phyloP scores from a whole-genome alignment of 2,113 vertebrate species.

The Aegotheles bennettii region DNA sequence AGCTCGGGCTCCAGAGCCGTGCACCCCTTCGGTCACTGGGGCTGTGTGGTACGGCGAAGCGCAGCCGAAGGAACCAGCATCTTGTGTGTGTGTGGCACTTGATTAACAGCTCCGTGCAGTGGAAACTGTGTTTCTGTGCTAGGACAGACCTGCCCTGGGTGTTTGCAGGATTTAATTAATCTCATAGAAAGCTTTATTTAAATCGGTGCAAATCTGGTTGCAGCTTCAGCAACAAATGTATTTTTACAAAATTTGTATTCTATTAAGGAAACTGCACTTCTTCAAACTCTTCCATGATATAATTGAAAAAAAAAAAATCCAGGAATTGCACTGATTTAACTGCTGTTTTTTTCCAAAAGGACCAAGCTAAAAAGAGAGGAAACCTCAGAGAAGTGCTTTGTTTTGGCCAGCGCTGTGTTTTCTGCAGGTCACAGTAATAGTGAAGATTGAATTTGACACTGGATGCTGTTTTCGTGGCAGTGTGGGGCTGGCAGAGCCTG shows the following conservation, averaged over 20 bases:
- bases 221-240: neutral
- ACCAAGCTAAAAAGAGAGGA: neutral
- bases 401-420: neutral
- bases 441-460: neutral
- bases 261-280: neutral
- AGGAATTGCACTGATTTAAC: neutral
- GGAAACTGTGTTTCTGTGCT: neutral
- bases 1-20: accelerated
- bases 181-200: neutral
- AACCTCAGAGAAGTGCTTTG: neutral
- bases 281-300: neutral
- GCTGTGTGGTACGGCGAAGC: neutral
- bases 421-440: neutral
- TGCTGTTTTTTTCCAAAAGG: neutral
- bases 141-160: neutral
- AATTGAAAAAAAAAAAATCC: neutral
- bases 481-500: neutral
- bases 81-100: accelerated
- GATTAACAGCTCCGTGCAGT: neutral
- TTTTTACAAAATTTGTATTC: neutral
- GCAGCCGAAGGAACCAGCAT: neutral
- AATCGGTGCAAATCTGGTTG: neutral
- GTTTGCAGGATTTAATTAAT: neutral
- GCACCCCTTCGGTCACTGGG: accelerated
- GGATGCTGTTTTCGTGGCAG: neutral